Percentiles rank a stretch among this genome's conserved stretches.
Evolutionary conservation across 2,888 invertebrate genomes (phyloP).

Genomic region (Allacma fusca): DNA sequence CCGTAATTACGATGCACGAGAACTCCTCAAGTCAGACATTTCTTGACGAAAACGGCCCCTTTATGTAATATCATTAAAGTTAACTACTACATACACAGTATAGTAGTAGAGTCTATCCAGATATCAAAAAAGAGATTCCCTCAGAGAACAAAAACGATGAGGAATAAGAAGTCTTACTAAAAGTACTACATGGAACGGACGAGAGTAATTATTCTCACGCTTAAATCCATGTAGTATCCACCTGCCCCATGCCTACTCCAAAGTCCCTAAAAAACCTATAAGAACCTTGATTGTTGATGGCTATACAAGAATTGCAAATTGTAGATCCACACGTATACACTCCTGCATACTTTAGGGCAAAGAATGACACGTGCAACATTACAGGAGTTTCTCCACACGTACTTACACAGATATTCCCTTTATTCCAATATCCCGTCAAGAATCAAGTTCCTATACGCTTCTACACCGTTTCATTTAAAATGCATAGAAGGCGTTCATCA

Average conservation of each 20-base stretch:
- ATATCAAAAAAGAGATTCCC: background rate
- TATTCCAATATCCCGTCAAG: too few species aligned
- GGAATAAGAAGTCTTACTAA: background rate
- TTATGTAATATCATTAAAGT: constrained; percentile 16
- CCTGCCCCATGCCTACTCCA: background rate
- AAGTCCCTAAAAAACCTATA: background rate
- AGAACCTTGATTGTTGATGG: background rate
- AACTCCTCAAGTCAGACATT: background rate
- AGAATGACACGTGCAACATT: background rate
- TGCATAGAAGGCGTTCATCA: too few species aligned
- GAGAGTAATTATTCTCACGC: constrained; percentile 3
- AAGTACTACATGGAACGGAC: background rate
- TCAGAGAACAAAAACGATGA: background rate
- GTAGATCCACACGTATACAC: background rate
- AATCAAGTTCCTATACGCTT: too few species aligned
- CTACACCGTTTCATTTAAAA: too few species aligned
- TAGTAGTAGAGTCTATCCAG: too few species aligned
- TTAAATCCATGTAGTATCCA: background rate
- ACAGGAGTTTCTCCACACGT: background rate
- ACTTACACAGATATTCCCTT: background rate
- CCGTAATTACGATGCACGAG: background rate
- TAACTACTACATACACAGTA: background rate
- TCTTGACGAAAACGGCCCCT: background rate
- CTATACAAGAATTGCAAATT: background rate
- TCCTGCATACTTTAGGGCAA: background rate